A percentile compares a stretch with the other conserved stretches of the same genome.
These are phyloP conservation scores for Pitangus sulphuratus DNA, from an alignment of 2,797 vertebrate genomes.

Conservation along the genomic window DNA sequence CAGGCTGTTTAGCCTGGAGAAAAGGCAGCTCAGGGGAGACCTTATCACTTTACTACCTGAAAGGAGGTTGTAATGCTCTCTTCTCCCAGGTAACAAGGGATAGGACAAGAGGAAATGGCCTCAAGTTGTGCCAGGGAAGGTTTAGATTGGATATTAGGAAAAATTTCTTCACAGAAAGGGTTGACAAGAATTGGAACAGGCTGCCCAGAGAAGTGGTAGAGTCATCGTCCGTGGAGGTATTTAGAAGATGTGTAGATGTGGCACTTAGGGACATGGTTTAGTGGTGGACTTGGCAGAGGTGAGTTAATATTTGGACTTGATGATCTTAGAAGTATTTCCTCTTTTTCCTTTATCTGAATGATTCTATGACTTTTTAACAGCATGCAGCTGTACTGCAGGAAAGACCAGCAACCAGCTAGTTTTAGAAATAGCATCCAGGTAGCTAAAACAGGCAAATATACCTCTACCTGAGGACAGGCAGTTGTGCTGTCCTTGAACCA, in stretches of 20 bases:
- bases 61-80: background rate
- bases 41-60: background rate
- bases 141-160: background rate
- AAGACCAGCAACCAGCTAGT: background rate
- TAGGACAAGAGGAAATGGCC: background rate
- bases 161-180: too few species aligned
- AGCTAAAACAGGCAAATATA: background rate
- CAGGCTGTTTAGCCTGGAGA: background rate
- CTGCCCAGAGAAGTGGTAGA: background rate
- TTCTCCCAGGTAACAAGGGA: background rate
- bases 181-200: background rate
- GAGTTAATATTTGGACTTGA: background rate
- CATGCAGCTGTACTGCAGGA: background rate
- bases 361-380: background rate
- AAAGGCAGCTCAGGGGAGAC: background rate
- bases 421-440: background rate
- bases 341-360: background rate
- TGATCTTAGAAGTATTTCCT: background rate
- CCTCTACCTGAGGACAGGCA: background rate
- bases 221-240: background rate
- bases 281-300: background rate
- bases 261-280: background rate
- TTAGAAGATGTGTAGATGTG: background rate
- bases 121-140: background rate
- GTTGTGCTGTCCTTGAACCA: fast-evolving